These are phyloP conservation scores for Petrophora chlorosata DNA, from an alignment of 2,888 invertebrate species.

Conservation along the genomic window DNA sequence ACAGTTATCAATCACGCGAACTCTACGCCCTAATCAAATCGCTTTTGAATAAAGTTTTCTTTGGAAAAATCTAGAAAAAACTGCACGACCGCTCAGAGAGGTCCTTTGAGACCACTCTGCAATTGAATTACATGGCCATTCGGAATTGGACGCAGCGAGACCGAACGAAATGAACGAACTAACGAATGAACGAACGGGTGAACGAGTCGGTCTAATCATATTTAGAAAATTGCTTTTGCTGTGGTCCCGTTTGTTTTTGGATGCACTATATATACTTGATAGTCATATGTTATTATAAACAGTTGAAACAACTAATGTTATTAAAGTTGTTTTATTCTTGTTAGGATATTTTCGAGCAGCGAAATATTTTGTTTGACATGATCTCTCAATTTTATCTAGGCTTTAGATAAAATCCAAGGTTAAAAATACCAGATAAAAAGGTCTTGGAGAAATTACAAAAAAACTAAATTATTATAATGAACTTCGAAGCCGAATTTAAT, in stretches of 20 bases:
- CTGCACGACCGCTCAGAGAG: conserved; percentile 29
- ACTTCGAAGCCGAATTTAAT: conserved; percentile 8
- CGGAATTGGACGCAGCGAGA: conserved; percentile 35
- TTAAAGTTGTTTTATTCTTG: no score
- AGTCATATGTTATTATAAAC: no score
- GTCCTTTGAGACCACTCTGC: conserved; percentile 40
- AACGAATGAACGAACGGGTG: conserved; percentile 43
- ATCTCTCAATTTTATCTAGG: no score
- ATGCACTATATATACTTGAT: neutral
- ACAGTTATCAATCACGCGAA: conserved; percentile 16
- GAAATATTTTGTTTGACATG: no score
- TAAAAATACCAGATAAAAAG: no score
- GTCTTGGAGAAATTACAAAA: neutral
- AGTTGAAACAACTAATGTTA: no score
- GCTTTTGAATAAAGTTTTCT: conserved; percentile 28
- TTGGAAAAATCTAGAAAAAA: conserved; percentile 28
- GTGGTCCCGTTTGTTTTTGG: neutral
- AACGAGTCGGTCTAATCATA: conserved; percentile 38
- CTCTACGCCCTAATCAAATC: conserved; percentile 10
- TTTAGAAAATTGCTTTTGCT: conserved; percentile 35
- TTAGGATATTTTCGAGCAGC: no score
- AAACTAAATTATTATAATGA: neutral
- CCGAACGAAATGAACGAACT: conserved; percentile 12
- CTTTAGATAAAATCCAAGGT: no score
- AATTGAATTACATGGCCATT: conserved; percentile 47